phyloP scores from a whole-genome alignment of 2,888 invertebrate species.

The Salpingus planirostris region DNA sequence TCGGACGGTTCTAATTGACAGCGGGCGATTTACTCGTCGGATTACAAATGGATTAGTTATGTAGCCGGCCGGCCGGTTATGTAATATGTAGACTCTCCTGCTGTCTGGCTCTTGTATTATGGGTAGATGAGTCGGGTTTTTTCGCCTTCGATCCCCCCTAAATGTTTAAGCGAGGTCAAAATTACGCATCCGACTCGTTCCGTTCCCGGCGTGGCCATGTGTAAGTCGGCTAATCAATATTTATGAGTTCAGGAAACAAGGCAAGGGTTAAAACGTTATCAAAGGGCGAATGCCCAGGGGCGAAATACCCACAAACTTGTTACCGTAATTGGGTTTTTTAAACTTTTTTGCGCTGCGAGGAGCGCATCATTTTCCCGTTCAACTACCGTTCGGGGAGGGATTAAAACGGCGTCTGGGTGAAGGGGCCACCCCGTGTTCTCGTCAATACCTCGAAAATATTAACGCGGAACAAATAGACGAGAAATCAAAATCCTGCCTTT shows the following conservation, averaged over 20 bases:
- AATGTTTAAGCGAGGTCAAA: no score
- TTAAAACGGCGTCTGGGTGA: no score
- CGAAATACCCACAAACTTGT: constrained; percentile 26
- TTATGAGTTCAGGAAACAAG: constrained; percentile 17
- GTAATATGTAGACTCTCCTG: no score
- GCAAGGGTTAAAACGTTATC: constrained; percentile 23
- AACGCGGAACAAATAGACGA: no score
- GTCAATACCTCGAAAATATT: no score
- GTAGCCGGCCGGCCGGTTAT: constrained; percentile 8
- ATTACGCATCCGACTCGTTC: no score
- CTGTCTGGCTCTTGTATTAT: no score
- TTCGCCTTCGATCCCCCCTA: no score
- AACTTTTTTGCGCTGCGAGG: constrained; percentile 6
- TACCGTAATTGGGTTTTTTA: constrained; percentile 28
- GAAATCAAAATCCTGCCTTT: no score
- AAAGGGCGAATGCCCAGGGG: constrained; percentile 25
- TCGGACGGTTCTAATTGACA: no score
- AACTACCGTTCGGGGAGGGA: constrained; percentile 10
- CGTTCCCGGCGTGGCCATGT: constrained; percentile 4
- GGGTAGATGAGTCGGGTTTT: no score
- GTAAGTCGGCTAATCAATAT: constrained; percentile 16
- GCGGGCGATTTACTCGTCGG: constrained; percentile 1
- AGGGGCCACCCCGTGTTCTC: no score
- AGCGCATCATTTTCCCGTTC: constrained; percentile 8
- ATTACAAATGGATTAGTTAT: constrained; percentile 9